Percentiles rank a stretch among this genome's conserved stretches.
phyloP scores from a whole-genome alignment of 2,888 invertebrate species.

The Acanthosoma haemorrhoidale region DNA sequence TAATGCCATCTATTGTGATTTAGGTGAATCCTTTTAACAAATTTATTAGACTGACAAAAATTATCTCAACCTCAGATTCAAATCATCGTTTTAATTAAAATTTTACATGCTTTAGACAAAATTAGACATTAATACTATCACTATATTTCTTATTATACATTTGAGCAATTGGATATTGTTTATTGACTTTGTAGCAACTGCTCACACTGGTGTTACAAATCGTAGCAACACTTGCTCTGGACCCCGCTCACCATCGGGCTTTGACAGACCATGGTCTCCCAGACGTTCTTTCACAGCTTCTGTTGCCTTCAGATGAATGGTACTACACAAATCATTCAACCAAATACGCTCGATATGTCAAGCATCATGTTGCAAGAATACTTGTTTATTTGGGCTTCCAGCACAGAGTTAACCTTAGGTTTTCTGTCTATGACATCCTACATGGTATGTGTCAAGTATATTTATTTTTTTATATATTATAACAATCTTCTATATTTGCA shows the following conservation, averaged over 20 bases:
- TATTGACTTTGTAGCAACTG: conserved; percentile 52
- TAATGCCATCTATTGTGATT: too few relatives aligned
- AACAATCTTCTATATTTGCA: too few relatives aligned
- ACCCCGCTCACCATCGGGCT: conserved; percentile 52
- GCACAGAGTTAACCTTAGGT: conserved; percentile 55
- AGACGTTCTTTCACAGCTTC: conserved; percentile 56
- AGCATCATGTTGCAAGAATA: conserved; percentile 59
- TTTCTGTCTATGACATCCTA: conserved; percentile 55
- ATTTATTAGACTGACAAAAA: too few relatives aligned
- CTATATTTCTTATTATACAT: background rate
- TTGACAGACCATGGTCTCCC: conserved; percentile 55
- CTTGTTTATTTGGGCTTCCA: conserved; percentile 59
- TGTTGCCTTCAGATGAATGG: conserved; percentile 62
- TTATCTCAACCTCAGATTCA: too few relatives aligned
- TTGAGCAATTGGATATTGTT: background rate
- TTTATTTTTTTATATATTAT: too few relatives aligned
- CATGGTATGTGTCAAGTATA: too few relatives aligned
- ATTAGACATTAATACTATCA: background rate
- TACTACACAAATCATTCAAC: conserved; percentile 63
- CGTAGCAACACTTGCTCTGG: conserved; percentile 55
- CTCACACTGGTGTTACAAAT: conserved; percentile 58
- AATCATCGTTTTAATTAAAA: background rate
- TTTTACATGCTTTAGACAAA: background rate
- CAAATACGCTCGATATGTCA: conserved; percentile 57
- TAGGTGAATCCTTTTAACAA: too few relatives aligned